Percentiles rank a stretch among this genome's conserved stretches.
Conservation (phyloP, 2,113 vertebrate species). For the Anhinga rufa region DNA sequence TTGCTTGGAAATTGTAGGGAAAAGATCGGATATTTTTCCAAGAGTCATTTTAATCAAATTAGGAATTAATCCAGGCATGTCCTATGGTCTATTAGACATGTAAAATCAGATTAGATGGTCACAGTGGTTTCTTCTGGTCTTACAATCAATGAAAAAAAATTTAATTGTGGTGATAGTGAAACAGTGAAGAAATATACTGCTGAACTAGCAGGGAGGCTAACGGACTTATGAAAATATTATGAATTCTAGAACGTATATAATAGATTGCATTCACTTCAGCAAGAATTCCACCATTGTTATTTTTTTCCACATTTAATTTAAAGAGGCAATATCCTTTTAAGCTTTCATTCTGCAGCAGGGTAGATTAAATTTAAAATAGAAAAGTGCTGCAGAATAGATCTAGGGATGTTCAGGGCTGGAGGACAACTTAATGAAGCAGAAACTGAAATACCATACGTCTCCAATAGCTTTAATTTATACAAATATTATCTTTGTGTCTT, state of each 20-base stretch:
- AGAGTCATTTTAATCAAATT: neutral
- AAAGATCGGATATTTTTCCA: neutral
- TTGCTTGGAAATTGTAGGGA: neutral
- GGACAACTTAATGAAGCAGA: constrained; percentile 69
- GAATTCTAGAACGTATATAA: constrained; percentile 50
- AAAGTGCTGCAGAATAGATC: constrained; percentile 61
- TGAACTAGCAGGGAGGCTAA: constrained; percentile 14
- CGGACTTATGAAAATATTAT: constrained; percentile 34
- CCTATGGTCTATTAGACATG: neutral
- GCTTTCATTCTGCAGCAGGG: constrained; percentile 48
- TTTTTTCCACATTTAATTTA: constrained; percentile 63
- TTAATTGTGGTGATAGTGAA: constrained; percentile 4
- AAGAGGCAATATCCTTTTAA: constrained; percentile 65
- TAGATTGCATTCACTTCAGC: constrained; percentile 50
- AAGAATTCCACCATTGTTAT: constrained; percentile 51
- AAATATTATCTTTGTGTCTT: constrained; percentile 68
- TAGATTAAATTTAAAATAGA: constrained; percentile 68
- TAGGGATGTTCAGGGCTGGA: constrained; percentile 61
- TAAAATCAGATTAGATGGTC: constrained; percentile 33
- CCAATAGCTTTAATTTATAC: constrained; percentile 70
- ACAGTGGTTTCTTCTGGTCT: constrained; percentile 15
- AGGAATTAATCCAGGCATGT: constrained; percentile 23
- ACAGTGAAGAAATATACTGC: constrained; percentile 13
- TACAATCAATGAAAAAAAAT: constrained; percentile 10
- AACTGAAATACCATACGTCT: constrained; percentile 62